Evolutionary conservation across 2,888 invertebrate species (phyloP), one percentile per base, ranked within the genome.

Genomic region (Trissoscelio sp.): DNA sequence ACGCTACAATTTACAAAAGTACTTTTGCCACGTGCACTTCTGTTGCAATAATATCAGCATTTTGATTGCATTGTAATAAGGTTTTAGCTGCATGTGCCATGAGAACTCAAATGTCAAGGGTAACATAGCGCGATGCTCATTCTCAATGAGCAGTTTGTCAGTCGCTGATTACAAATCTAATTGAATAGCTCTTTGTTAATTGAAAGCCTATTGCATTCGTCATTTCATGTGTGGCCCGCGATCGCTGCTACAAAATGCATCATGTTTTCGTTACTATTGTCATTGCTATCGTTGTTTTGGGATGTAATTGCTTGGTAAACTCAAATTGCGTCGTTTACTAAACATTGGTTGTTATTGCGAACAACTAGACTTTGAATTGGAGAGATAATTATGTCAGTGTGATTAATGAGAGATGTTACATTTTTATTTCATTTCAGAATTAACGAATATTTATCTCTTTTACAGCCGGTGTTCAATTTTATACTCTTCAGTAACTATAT

Each of bases 61-160:
- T 80, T 70, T 64, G 74, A 80, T 80, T 80, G 60, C 69, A 14
- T 24, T 39, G 44, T 74, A 80, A 80, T 74, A 69, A 74, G 64
- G 64, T 80, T 73, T 79, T 53, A 60, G 53, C 22, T 7, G 20
- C 20, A 9, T 20, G 24, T 16, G 20, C 44, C 44, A 31, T 20
- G 58, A 57, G 12, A 46, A 18, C 57, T 55, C 69, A 55, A 62
- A 66, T 66, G 72, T 79, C 79, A 72, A 79, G 78, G 72, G 46
- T 64, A 72, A 51, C 31, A n/a, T 0, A 16, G 22, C 12, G 24
- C 51, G 51, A 1, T 24, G 34, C 58, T 28, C 60, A 60, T 72
- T 72, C 60, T 72, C 22, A 72, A 51, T 48, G 48, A 51, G 3
- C 44, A 48, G 58, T 70, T 70, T 44, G 70, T 48, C 37, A 58